phyloP scores from a whole-genome alignment of 30 jellyfish, hydroid and myxozoan genomes.

The Mastigias papua region DNA sequence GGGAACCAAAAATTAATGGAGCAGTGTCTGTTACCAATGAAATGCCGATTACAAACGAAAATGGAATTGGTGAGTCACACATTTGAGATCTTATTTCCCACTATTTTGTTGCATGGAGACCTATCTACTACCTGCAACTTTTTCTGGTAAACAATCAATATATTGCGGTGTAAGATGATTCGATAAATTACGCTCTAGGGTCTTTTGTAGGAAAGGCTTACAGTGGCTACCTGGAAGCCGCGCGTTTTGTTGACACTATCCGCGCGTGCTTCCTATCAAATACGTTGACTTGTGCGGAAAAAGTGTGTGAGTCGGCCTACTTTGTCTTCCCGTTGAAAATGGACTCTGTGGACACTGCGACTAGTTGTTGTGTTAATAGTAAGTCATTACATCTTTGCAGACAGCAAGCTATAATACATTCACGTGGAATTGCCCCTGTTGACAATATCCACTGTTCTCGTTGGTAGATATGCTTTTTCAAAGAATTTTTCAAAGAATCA shows the following conservation, averaged over 20 bases:
- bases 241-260: background rate
- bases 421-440: too few species aligned
- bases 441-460: too few species aligned
- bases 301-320: background rate
- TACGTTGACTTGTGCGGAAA: background rate
- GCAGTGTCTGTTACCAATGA: conserved; percentile 13
- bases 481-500: too few species aligned
- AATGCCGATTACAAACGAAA: conserved; percentile 20
- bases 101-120: background rate
- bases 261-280: background rate
- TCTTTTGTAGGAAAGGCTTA: too few species aligned
- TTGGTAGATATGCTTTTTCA: too few species aligned
- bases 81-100: background rate
- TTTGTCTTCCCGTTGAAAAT: background rate
- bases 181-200: too few species aligned
- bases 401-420: background rate
- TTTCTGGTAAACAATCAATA: background rate
- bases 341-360: background rate
- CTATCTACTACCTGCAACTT: background rate
- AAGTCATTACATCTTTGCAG: background rate
- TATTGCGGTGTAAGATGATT: background rate
- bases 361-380: background rate
- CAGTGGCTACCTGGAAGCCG: background rate
- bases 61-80: conserved; percentile 45
- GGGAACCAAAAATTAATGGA: conserved; percentile 73